Base-by-base conservation (phyloP, 2,888 invertebrate genomes). In the Eristalinus sepulchralis region DNA sequence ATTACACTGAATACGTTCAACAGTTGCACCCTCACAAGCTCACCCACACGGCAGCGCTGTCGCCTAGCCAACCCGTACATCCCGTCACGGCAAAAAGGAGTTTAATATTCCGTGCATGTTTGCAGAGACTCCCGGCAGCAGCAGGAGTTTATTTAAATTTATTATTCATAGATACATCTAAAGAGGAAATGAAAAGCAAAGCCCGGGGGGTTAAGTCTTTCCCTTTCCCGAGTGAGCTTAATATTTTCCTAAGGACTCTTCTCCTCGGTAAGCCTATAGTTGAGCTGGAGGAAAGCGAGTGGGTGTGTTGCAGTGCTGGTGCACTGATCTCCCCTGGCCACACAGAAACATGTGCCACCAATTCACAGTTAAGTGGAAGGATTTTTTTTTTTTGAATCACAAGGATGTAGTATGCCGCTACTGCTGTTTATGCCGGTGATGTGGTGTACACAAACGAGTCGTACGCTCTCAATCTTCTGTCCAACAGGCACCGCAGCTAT, bases 121-220 rank as follows among this genome's bases (percentile, higher is more conserved):
- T 79, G 62, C 20, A 55, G 76, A 75, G 60, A 36, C 64, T 62
- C 60, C 31, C 39, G 57, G 57, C 57, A 64, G 22, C 70, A 82
- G 76, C 47, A 73, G 59, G 78, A 83, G 86, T 86, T 86, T 86
- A 73, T 83, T 79, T 86, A 86, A 86, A 86, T 86, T 86, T 86
- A 83, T 82, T 86, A 86, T 86, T 86, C 86, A 86, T 86, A 86
- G 83, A 83, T 86, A 86, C 83, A 83, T 83, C 83, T 86, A 79
- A 78, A 79, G 75, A 83, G 83, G 83, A 86, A 86, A 86, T 83
- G 86, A 83, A 86, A 86, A 83, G 70, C 86, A 71, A 66, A 78
- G 86, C 83, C 83, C 71, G 55, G 47, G 17, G 59, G 77, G 78
- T 64, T 83, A 86, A 86, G 57, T 60, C 60, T 72, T 72, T 63